Conservation (phyloP, 2,113 vertebrate genomes). For the Camelus bactrianus region DNA sequence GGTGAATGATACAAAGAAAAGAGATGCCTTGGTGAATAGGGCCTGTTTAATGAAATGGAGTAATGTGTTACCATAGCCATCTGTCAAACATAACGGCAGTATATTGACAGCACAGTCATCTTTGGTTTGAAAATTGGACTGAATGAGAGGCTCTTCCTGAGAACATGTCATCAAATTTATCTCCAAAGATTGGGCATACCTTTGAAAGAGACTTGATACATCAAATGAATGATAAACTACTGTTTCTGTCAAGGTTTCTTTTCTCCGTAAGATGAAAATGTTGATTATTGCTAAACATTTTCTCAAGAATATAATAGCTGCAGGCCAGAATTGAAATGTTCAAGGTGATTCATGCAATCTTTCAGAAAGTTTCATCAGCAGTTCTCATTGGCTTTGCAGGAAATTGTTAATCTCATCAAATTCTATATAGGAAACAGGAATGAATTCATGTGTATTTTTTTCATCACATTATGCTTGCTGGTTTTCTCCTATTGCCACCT, state of each 20-base stretch:
- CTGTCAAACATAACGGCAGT: conserved; percentile 75
- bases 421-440: conserved; percentile 73
- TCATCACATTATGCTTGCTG: neutral
- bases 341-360: conserved; percentile 48
- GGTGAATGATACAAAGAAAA: conserved; percentile 77
- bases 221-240: conserved; percentile 63
- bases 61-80: conserved; percentile 73
- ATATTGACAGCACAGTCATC: conserved; percentile 72
- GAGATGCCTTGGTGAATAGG: conserved; percentile 77
- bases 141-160: conserved; percentile 48
- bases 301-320: neutral
- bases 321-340: neutral
- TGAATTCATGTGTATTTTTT: conserved; percentile 37
- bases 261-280: conserved; percentile 47
- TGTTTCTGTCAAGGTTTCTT: conserved; percentile 45
- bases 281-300: conserved; percentile 53
- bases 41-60: conserved; percentile 81
- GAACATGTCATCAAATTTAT: conserved; percentile 67
- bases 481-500: conserved; percentile 36
- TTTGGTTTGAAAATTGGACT: conserved; percentile 81
- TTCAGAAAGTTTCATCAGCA: conserved; percentile 47
- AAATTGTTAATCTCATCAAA: conserved; percentile 70
- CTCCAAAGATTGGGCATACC: conserved; percentile 50
- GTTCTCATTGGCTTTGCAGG: conserved; percentile 51
- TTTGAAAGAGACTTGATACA: conserved; percentile 59